phyloP scores from a whole-genome alignment of 2,888 invertebrate genomes.

The Sipha maydis region DNA sequence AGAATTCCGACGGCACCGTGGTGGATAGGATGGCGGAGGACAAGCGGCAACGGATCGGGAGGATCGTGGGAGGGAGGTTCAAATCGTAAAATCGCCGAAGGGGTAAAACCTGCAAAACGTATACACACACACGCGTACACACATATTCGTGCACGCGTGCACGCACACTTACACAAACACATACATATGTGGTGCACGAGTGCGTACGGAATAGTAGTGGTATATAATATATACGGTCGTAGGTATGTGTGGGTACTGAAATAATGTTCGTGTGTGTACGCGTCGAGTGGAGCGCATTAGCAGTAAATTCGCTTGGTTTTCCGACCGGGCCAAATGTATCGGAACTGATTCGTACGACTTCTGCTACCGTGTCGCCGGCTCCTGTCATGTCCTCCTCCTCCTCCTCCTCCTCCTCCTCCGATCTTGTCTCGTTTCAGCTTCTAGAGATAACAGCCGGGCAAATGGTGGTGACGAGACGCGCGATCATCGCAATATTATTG shows the following conservation, averaged over 20 bases:
- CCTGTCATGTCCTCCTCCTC: neutral
- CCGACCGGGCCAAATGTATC: slow-evolving; percentile 46
- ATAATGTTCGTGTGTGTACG: neutral
- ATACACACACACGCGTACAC: neutral
- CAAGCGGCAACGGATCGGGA: neutral
- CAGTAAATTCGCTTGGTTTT: slow-evolving; percentile 54
- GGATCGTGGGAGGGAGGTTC: neutral
- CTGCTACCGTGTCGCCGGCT: neutral
- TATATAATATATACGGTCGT: neutral
- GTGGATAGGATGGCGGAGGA: neutral
- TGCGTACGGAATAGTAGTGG: too few relatives aligned
- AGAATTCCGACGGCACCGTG: neutral
- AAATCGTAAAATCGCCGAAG: slow-evolving; percentile 37
- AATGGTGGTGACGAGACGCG: neutral
- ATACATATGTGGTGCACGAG: too few relatives aligned
- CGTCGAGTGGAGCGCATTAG: slow-evolving; percentile 42
- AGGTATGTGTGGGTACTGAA: neutral
- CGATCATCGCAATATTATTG: too few relatives aligned
- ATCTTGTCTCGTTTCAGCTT: neutral
- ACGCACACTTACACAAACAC: too few relatives aligned
- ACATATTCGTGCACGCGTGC: too few relatives aligned
- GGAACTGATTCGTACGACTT: slow-evolving; percentile 52
- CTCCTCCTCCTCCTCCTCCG: neutral
- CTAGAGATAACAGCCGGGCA: neutral
- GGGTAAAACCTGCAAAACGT: slow-evolving; percentile 17